Evolutionary conservation across 92 coral and sea anemone species (phyloP).

Genomic region (Bergia puertoricense): DNA sequence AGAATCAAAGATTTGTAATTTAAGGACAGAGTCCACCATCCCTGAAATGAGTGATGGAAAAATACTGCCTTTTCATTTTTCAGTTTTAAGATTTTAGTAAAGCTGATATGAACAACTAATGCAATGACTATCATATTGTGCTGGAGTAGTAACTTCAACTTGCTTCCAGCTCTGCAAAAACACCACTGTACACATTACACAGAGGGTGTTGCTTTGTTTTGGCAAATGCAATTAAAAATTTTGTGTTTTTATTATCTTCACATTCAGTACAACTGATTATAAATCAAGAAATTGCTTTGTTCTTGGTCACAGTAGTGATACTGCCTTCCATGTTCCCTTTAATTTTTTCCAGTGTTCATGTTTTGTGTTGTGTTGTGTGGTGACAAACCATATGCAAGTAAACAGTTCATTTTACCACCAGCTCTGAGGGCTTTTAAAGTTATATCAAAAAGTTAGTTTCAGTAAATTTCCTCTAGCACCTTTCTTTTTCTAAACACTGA

Average conservation of each 20-base stretch:
- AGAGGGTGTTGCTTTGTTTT: background rate
- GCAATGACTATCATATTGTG: background rate
- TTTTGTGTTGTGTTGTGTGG: background rate
- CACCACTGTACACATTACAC: background rate
- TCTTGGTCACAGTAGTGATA: background rate
- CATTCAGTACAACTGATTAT: background rate
- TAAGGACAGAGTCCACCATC: conserved; percentile 36
- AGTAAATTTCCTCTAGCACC: background rate
- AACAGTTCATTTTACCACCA: background rate
- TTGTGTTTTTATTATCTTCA: background rate
- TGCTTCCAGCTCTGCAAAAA: background rate
- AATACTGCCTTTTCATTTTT: background rate
- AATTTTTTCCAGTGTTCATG: background rate
- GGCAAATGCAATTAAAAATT: background rate
- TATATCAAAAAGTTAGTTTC: background rate
- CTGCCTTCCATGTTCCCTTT: background rate
- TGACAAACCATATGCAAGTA: too few species aligned
- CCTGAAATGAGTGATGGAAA: conserved; percentile 11
- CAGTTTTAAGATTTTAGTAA: conserved; percentile 15
- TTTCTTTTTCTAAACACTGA: background rate
- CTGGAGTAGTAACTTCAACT: background rate
- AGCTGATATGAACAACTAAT: background rate
- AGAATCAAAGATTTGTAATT: conserved; percentile 50
- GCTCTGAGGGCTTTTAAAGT: background rate
- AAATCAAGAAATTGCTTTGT: background rate